Base-by-base conservation (phyloP, 2,888 invertebrate genomes). In the Clunio marinus region DNA sequence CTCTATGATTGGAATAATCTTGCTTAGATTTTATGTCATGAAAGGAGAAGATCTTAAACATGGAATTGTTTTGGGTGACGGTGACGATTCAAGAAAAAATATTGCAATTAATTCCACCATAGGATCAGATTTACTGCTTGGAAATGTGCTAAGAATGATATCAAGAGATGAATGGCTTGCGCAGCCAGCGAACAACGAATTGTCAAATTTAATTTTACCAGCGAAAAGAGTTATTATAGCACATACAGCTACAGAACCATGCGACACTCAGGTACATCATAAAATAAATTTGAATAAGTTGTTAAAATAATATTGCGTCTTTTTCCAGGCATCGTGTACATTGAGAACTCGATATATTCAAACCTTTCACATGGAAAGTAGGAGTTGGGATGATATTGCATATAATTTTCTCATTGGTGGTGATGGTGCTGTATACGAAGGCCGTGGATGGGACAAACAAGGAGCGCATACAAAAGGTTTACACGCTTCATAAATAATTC, bases 391-490 rank as follows among this genome's bases (percentile, higher is more conserved):
- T 69, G 91, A 91, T 74, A 89, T 90, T 24, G 86, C 81, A 0
- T 91, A 89, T 75, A 92, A 89, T 74, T 93, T 90, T 72, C 77
- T 92, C 1, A 83, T 92, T 1, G 91, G 89, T 0, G 90, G 89
- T 2, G 90, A 91, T 74, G 91, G 90, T 0, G 81, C 83, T 7
- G 86, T 85, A 0, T 91, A 89, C 75, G 83, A 82, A 71, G 90
- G 88, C 0, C 83, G 90, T 2, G 88, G 88, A 1, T 92, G 91
- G 91, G 83, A 86, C 71, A 76, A 77, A 69, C 80, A 84, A 51
- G 91, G 91, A 0, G 87, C 90, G 0, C 90, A 91, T 73, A 83
- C 89, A 0, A 81, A 81, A 46, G 76, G 22, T 75, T 20, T 20
- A 15, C 24, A 58, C 4, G 13, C 35, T 5, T 32, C 35, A 32